Evolutionary conservation across 2,797 vertebrate genomes (phyloP).

Genomic region (Pseudopleuronectes americanus): DNA sequence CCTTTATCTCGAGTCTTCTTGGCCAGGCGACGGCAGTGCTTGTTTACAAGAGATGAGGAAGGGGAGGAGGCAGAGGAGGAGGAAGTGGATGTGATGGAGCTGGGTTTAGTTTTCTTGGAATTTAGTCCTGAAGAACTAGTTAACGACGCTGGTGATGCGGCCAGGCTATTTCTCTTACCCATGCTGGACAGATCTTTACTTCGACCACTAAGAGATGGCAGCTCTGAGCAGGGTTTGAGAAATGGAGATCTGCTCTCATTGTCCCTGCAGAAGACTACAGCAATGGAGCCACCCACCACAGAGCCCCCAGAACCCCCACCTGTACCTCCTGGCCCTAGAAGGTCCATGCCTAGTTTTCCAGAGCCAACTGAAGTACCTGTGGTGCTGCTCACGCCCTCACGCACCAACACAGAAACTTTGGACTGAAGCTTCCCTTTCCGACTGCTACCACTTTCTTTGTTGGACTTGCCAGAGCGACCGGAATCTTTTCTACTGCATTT

Average conservation of each 20-base stretch:
- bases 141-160: constrained; percentile 65
- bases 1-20: constrained; percentile 80
- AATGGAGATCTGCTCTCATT: constrained; percentile 94
- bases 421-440: constrained; percentile 93
- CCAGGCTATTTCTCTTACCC: constrained; percentile 74
- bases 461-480: constrained; percentile 76
- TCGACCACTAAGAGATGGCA: constrained; percentile 72
- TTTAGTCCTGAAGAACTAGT: constrained; percentile 65
- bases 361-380: constrained; percentile 81
- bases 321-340: constrained; percentile 71
- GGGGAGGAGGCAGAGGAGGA: constrained; percentile 86
- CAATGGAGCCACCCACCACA: constrained; percentile 90
- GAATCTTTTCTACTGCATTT: constrained; percentile 81
- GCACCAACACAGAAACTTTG: constrained; percentile 93
- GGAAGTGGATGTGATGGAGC: constrained; percentile 85
- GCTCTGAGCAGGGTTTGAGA: constrained; percentile 89
- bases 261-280: constrained; percentile 93
- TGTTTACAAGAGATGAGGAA: constrained; percentile 78
- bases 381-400: constrained; percentile 93
- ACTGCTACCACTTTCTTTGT: constrained; percentile 69
- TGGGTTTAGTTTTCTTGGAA: constrained; percentile 82
- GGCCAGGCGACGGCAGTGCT: constrained; percentile 81
- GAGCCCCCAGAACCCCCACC: constrained; percentile 70
- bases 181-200: constrained; percentile 72
- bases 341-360: constrained; percentile 82